A percentile compares a stretch with the other conserved stretches of the same genome.
phyloP scores from a whole-genome alignment of 1,140 invertebrate species.

The Ylistrum balloti region DNA sequence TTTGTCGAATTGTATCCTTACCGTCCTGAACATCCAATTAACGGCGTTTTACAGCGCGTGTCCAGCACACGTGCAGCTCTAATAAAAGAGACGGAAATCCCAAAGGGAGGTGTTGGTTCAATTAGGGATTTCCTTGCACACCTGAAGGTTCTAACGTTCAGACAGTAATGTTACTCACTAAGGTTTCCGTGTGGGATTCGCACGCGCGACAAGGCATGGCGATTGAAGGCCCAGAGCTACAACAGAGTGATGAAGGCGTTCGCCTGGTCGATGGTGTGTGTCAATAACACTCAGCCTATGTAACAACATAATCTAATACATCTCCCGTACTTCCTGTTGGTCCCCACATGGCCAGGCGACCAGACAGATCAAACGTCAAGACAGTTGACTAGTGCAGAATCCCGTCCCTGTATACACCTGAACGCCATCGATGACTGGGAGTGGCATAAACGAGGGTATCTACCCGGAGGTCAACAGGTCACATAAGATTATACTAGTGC shows the following conservation, averaged over 20 bases:
- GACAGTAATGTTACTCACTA: background rate
- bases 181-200: background rate
- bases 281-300: constrained; percentile 26
- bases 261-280: background rate
- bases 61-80: background rate
- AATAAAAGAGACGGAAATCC: background rate
- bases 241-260: background rate
- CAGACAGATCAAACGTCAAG: background rate
- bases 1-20: too few species aligned
- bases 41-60: too few species aligned
- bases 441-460: background rate
- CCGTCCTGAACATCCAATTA: too few species aligned
- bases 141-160: background rate
- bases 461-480: too few species aligned
- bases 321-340: background rate
- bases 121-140: constrained; percentile 13
- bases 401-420: background rate
- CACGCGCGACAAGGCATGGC: background rate
- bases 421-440: background rate
- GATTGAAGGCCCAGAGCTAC: constrained; percentile 22
- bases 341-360: background rate
- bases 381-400: background rate
- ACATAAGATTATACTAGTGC: too few species aligned
- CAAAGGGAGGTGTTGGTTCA: background rate
- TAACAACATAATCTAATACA: constrained; percentile 40